Base-by-base conservation (phyloP, 1,140 invertebrate genomes). In the Hyphantria cunea region DNA sequence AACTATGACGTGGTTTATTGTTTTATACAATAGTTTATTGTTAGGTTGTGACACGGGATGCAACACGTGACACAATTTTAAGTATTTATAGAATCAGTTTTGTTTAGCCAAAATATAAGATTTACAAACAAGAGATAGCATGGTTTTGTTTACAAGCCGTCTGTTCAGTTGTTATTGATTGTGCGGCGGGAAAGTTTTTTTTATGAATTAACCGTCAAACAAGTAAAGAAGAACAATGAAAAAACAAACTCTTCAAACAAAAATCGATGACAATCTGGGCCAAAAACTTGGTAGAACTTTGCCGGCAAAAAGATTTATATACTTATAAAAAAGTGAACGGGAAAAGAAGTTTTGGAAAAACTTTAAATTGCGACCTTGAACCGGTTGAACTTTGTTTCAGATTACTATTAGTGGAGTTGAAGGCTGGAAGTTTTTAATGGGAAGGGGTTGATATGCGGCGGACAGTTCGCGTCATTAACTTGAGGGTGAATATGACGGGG, bases 301-400 rank as follows among this genome's bases (percentile, higher is more conserved):
- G 85, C 82, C 84, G 84, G 76, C 85, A 89, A 90, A 90, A 90
- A 90, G 88, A 90, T 90, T 90, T 90, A 90, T 90, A 90, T 84
- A 90, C 88, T 86, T 90, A 89, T 86, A 89, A 90, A 90, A 90
- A 89, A 86, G 80, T 86, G 84, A 83, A 79, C 78, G 84, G 75
- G 76, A 84, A 88, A 78, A 73, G 81, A 90, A 88, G 72, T 89
- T 90, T 90, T 86, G 76, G 84, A 89, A 90, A 91, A 92, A 92
- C 89, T 91, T 92, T 92, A 92, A 92, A 92, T 91, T 92, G 91
- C 89, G 89, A 91, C 91, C 91, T 92, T 91, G 91, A 92, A 91
- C 91, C 75, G 82, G 70, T 68, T 70, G 76, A 91, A 92, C 82
- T 91, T 90, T 90, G 80, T 88, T 90, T 89, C 78, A 83, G 89